Base-by-base conservation (phyloP, 2,797 vertebrate species). In the Pterois miles region DNA sequence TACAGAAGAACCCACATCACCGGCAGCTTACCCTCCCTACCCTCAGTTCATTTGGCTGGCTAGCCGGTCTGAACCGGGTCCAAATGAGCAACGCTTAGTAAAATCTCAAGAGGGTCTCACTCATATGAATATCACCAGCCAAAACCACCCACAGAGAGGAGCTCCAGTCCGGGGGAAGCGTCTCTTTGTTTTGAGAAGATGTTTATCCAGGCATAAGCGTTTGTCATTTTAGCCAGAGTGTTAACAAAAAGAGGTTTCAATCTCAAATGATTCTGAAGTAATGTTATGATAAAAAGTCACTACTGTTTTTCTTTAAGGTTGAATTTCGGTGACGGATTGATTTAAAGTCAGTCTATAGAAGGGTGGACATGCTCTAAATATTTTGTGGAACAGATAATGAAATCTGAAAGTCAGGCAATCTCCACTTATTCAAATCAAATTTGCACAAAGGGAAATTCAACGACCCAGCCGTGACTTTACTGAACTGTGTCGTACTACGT, bases 121-220 rank as follows among this genome's bases (percentile, higher is more conserved):
- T 90, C 80, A 62, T 70, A 69, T 74, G 53, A 82, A 74, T 78
- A 86, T 80, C 76, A 74, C 74, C 11, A 6, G 31, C 53, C 81
- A 76, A 76, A 89, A 69, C 89, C 92, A 89, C 87, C 83, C 89
- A 89, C 84, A 60, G 74, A 77, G 71, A 71, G 50, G 68, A 80
- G 71, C 56, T 48, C 20, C 54, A 64, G 66, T 73, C 33, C 27
- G 56, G 63, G 36, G 46, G 0, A 48, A n/a, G n/a, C 3, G 12
- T 27, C 23, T 25, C 23, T 73, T 80, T 76, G 68, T 75, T 79
- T 68, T 66, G 16, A 68, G 60, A 76, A 72, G 43, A 57, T 5
- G 54, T 60, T 46, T 22, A 66, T 54, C 33, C 63, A 78, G 22
- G 22, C 53, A 20, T 12, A 18, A 57, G 25, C 12, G 6, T 76